These are phyloP conservation scores for Anastatus disparis DNA, from an alignment of 1,140 invertebrate species.

Conservation along the genomic window DNA sequence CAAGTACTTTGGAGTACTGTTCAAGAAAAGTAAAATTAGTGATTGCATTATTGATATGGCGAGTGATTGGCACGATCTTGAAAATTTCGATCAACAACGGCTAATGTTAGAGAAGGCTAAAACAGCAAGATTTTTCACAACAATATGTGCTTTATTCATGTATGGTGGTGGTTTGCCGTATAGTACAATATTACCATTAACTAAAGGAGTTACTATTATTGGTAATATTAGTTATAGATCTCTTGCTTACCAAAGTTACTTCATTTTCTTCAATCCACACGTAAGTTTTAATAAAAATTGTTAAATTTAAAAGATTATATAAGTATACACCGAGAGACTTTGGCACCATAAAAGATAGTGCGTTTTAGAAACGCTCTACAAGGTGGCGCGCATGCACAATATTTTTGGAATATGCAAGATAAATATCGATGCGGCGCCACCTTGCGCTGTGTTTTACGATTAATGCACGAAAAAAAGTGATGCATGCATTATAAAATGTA, in stretches of 20 bases:
- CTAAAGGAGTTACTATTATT: neutral
- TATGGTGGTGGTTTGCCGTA: conserved; percentile 45
- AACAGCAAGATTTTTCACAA: conserved; percentile 38
- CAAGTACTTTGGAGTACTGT: conserved; percentile 9
- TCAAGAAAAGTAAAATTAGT: neutral
- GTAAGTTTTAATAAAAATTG: neutral
- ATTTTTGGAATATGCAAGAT: no score
- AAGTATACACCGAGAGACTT: no score
- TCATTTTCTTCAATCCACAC: conserved; percentile 45
- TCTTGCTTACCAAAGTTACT: conserved; percentile 48
- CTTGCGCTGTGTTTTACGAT: no score
- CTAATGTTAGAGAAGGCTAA: conserved; percentile 41
- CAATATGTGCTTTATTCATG: conserved; percentile 33
- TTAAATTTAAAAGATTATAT: no score
- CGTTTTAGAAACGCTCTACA: no score
- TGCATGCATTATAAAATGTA: no score
- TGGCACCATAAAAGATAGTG: no score
- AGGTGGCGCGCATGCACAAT: no score
- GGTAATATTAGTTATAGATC: conserved; percentile 32
- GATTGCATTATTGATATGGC: conserved; percentile 43
- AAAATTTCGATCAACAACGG: neutral
- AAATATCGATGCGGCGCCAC: no score
- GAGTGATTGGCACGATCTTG: conserved; percentile 42
- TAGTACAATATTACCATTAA: conserved; percentile 40
- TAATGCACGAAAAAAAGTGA: no score